phyloP scores from a whole-genome alignment of 2,797 vertebrate species.

The Crax fasciolata region DNA sequence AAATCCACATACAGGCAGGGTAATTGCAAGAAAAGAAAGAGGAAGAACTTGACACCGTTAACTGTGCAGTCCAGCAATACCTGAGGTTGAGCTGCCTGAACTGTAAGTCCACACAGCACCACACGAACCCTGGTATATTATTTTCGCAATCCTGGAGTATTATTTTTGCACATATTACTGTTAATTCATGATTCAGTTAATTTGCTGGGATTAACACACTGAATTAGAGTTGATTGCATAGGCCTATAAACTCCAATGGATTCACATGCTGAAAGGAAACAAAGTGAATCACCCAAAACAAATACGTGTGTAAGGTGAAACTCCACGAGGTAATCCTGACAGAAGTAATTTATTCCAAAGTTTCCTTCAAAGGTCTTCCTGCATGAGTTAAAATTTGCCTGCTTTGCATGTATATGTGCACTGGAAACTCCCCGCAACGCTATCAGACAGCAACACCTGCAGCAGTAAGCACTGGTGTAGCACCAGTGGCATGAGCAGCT shows the following conservation, averaged over 20 bases:
- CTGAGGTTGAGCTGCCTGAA: not conserved
- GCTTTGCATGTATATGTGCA: not conserved
- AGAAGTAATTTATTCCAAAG: constrained; percentile 8
- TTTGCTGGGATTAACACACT: not conserved
- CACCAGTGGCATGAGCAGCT: not conserved
- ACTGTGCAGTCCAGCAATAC: not conserved
- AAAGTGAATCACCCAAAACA: not conserved
- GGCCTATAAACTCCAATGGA: not conserved
- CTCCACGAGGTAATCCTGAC: not conserved
- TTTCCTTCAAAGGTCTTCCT: not conserved
- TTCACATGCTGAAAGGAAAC: constrained; percentile 17
- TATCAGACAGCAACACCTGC: accelerated
- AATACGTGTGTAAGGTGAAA: constrained; percentile 3
- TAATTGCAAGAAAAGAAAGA: not conserved
- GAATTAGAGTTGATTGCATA: not conserved
- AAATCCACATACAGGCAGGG: not conserved
- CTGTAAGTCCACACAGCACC: not conserved
- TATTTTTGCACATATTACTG: not conserved
- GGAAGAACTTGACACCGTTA: not conserved
- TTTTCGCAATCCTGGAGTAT: not conserved
- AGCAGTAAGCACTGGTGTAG: not conserved
- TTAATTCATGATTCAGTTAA: not conserved
- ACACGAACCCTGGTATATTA: not conserved
- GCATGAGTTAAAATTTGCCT: not conserved
- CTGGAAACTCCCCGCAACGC: not conserved